Base-by-base conservation (phyloP, 2,113 vertebrate species). In the Caranx ignobilis region DNA sequence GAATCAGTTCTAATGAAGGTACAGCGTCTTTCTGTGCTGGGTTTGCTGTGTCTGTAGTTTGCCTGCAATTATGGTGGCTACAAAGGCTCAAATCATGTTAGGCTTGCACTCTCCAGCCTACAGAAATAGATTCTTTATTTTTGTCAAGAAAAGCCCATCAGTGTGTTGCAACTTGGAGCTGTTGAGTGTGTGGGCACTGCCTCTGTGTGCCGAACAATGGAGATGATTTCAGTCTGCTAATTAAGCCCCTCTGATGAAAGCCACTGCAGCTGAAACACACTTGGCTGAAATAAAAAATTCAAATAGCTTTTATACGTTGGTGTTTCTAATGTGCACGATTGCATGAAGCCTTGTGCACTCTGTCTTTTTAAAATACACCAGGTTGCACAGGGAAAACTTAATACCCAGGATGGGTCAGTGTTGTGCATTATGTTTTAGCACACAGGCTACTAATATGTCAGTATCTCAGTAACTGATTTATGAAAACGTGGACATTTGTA, bases 1-100 rank as follows among this genome's bases (percentile, higher is more conserved):
- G 97, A 99, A 92, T 99, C 97, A 0, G 97, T 99, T 73, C 94
- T 99, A 77, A 99, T 95, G 93, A 95, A 95, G 94, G 94, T 95
- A 89, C 8, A 6, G 16, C 34, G 11, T 12, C 12, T 13, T 9
- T 41, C 7, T 10, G 11, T 6, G 32, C 57, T 72, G 52, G 10
- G 2, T 19, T 2, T 1, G 0, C 18, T 31, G 15, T 6, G 26
- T 21, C 59, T 15, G 31, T 8, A 34, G 43, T 41, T 10, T 41
- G 63, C 6, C 16, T 57, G 50, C 16, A 18, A 57, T 47, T 62
- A 4, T 41, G 35, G 21, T 45, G 45, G 32, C 62, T 68, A 3
- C 11, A 5, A 3, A 64, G 62, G 72, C 55, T 59, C 64, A 19
- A 45, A 61, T 71, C 45, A 68, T 45, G 21, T 6, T 62, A 39